Base-by-base conservation (phyloP, 2,888 invertebrate species). In the Megastigmus dorsalis region DNA sequence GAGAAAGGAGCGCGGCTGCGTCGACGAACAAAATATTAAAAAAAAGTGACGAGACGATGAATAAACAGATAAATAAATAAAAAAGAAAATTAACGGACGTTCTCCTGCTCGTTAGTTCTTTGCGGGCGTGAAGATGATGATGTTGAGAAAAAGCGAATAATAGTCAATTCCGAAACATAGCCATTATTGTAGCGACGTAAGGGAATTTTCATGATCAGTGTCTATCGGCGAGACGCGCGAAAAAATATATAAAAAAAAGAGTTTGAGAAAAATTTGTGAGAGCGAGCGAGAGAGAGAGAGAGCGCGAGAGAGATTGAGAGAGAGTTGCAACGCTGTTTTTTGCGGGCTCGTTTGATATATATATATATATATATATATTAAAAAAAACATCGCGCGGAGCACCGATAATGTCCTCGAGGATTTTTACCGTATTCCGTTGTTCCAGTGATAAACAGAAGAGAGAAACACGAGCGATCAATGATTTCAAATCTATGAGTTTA, bases 151-250 rank as follows among this genome's bases (percentile, higher is more conserved):
- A 38, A 30, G 15, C 6, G 45, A 57, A 30, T 33, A 67, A 74
- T 75, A 75, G 75, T 75, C 75, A 75, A 75, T 75, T 75, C 55
- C 48, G 70, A 75, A 75, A 75, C 71, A 71, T 75, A 71, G 75
- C 70, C 75, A 75, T 71, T 69, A 70, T 10, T 62, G 67, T 74
- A 62, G 73, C 28, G 48, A 55, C 41, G 54, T 54, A 57, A 65
- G 33, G 36, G 33, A 50, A 55, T 57, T 67, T 62, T 45, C 67
- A 62, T 36, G 60, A 59, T 66, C 59, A 63, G n/a, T 60, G 52
- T 60, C 38, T 65, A 67, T 67, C 66, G 57, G 36, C 43, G 60
- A 60, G 60, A 20, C 41, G 60, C 62, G 60, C 26, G 57, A 45
- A 43, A 55, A 33, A 18, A 15, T 15, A 43, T 10, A 26, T 28